These are phyloP conservation scores for Oriolus oriolus DNA, from an alignment of 2,113 vertebrate species.

Conservation along the genomic window DNA sequence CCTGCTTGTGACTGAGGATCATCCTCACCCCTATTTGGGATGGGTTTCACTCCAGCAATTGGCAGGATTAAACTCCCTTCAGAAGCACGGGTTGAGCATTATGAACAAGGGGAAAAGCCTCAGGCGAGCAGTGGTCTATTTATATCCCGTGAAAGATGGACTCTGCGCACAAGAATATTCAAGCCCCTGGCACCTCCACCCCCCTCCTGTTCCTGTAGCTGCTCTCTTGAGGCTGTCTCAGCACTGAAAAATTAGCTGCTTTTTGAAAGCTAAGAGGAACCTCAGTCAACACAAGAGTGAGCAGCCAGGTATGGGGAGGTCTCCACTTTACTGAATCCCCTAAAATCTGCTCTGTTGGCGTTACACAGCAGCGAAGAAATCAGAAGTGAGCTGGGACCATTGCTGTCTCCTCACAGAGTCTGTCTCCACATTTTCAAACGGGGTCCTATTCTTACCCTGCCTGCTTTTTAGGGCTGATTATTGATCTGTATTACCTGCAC, in stretches of 20 bases:
- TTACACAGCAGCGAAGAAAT: neutral
- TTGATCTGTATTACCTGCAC: neutral
- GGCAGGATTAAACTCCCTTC: neutral
- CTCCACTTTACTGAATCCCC: neutral
- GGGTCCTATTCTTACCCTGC: neutral
- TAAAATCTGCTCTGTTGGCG: neutral
- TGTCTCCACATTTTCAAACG: neutral
- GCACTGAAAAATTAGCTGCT: neutral
- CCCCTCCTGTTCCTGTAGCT: neutral
- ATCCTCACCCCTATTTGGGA: neutral
- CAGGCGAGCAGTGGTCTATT: neutral
- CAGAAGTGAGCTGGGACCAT: neutral
- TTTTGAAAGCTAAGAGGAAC: neutral
- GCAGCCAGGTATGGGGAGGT: neutral
- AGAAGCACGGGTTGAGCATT: neutral
- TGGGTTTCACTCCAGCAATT: neutral
- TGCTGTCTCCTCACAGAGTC: neutral
- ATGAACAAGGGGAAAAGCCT: neutral
- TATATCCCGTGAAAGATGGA: constrained; percentile 18
- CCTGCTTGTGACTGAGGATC: neutral
- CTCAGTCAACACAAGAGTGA: neutral
- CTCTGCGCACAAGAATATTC: neutral
- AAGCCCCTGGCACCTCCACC: neutral
- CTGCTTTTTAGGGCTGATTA: neutral
- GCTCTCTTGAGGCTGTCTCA: neutral